phyloP scores from a whole-genome alignment of 2,888 invertebrate genomes.

The Eristalis pertinax region DNA sequence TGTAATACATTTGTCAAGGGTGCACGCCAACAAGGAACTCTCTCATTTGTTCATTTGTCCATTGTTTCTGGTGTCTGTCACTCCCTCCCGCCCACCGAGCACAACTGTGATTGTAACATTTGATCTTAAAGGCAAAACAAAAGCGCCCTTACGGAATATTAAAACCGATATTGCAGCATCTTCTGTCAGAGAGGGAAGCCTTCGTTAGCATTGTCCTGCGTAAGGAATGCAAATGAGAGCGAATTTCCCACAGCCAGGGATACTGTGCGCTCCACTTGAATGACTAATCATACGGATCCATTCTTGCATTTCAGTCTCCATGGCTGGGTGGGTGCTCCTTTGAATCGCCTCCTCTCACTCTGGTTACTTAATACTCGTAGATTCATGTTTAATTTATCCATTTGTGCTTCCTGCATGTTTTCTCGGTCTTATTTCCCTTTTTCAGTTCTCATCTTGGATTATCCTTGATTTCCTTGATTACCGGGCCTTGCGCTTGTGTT shows the following conservation, averaged over 20 bases:
- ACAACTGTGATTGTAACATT: background rate
- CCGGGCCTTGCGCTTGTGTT: background rate
- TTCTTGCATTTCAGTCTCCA: background rate
- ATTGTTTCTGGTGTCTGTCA: background rate
- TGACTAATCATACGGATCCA: constrained; percentile 5
- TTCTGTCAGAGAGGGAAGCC: background rate
- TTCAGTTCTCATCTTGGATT: background rate
- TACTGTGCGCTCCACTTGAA: background rate
- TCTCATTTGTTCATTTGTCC: background rate
- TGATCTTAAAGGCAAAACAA: background rate
- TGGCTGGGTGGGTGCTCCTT: background rate
- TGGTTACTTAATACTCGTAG: constrained; percentile 23
- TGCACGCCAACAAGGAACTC: background rate
- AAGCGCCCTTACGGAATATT: background rate
- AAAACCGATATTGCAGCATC: background rate
- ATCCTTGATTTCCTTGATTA: constrained; percentile 56
- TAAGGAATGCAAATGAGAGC: constrained; percentile 13
- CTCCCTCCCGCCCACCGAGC: too few relatives aligned
- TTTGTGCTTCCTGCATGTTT: constrained; percentile 16
- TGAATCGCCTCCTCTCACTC: background rate
- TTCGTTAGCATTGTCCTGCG: background rate
- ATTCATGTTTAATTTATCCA: constrained; percentile 45
- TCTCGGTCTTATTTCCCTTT: background rate
- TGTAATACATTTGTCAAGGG: background rate
- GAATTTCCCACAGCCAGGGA: background rate